phyloP scores from a whole-genome alignment of 2,888 invertebrate genomes.

The Parochlus steinenii region DNA sequence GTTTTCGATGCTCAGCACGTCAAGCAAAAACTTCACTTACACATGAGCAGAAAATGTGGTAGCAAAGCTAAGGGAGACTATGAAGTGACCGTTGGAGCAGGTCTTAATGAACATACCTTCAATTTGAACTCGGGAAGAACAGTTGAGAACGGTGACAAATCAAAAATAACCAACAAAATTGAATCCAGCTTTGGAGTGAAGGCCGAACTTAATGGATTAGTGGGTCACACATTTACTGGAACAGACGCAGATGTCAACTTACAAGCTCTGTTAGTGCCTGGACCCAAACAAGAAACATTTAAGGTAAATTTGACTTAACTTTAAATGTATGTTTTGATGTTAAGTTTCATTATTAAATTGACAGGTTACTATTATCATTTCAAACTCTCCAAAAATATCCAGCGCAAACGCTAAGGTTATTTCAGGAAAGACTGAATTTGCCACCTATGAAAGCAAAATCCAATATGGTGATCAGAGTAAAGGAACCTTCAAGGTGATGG shows the following conservation, averaged over 20 bases:
- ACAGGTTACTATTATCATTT: neutral
- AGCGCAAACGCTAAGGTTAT: constrained; percentile 29
- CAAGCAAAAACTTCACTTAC: constrained; percentile 2
- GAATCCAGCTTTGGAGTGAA: constrained; percentile 24
- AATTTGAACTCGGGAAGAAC: constrained; percentile 21
- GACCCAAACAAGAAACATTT: constrained; percentile 20
- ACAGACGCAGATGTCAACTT: constrained; percentile 24
- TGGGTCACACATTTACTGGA: constrained; percentile 21
- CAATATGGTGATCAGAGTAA: constrained; percentile 29
- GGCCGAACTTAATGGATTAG: constrained; percentile 22
- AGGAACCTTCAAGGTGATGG: constrained; percentile 34
- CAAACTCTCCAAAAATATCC: constrained; percentile 25
- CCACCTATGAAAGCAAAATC: constrained; percentile 20
- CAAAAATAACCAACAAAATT: constrained; percentile 20
- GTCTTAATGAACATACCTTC: constrained; percentile 25
- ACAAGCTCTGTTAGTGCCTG: constrained; percentile 21
- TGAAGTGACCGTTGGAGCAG: constrained; percentile 32
- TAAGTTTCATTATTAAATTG: neutral
- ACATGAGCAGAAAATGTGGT: constrained; percentile 7
- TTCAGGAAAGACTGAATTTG: constrained; percentile 20
- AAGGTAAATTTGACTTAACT: constrained; percentile 16
- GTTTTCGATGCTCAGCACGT: constrained; percentile 1
- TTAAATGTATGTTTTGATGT: constrained; percentile 20
- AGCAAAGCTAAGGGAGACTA: constrained; percentile 6
- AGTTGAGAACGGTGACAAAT: constrained; percentile 27